Evolutionary conservation across 1,140 invertebrate genomes (phyloP), one percentile per base, ranked within the genome.

Genomic region (Panagrolaimus sp.): DNA sequence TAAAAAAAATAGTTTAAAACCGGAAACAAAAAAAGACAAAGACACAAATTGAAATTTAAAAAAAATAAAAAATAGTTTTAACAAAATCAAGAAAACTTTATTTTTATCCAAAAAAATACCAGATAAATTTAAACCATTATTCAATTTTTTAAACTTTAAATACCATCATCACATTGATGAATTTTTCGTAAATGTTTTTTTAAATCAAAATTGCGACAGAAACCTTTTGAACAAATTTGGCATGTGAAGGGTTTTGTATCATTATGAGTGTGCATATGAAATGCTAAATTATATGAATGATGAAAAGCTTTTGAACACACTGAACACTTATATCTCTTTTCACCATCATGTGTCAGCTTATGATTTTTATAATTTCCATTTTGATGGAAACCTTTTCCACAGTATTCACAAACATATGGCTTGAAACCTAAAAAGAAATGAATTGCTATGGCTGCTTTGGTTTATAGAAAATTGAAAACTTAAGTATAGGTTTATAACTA

Each of bases 301-400:
- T 97, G 94, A 84, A 98, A 98, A 0, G 93, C 94, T 64, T 75
- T 75, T 0, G 55, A 52, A 55, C 74, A 79, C 47, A 78, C 63
- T 55, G 58, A 52, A 63, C 80, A 82, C 21, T 74, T 73, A 75
- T 79, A 77, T 26, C 73, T 69, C 81, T 98, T 98, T 78, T 96
- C 93, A 0, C 91, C 91, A 78, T 91, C 94, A 85, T 98, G 96
- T 0, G 95, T 98, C 21, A 98, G 85, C 83, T 93, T 91, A 78
- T 99, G 96, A 84, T 98, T 98, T 85, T 98, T 98, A 85, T 97
- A 98, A 85, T 98, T 98, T 67, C 95, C 95, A 84, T 97, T 98
- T 85, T 97, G 86, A 77, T 85, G 86, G 63, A 83, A 83, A n/a
- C 92, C 94, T 84, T 97, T 98, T 15, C 93, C 93, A 79, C 94